A percentile compares a stretch with the other conserved stretches of the same genome.
These are phyloP conservation scores for Galagoides demidoff DNA, from an alignment of 2,797 vertebrate species.

Conservation along the genomic window DNA sequence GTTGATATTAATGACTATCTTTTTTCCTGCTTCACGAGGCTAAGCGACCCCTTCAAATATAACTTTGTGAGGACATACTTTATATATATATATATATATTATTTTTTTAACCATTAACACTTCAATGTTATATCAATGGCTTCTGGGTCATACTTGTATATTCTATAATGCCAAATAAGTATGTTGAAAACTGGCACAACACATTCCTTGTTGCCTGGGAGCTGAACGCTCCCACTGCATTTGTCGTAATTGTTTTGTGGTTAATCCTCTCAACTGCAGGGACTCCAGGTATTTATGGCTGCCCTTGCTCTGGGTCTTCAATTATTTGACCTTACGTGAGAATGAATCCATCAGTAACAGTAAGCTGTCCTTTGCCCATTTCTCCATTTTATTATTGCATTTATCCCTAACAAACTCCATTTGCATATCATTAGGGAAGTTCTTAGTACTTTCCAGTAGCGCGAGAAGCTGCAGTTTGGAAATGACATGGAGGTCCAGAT, in stretches of 20 bases:
- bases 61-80: conserved; percentile 16
- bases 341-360: conserved; percentile 60
- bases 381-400: conserved; percentile 50
- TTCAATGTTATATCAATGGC: background rate
- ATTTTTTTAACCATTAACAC: background rate
- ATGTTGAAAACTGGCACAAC: conserved; percentile 25
- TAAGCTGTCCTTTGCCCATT: conserved; percentile 42
- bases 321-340: conserved; percentile 53
- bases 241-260: conserved; percentile 54
- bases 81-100: background rate
- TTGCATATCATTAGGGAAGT: conserved; percentile 65
- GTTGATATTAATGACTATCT: conserved; percentile 42
- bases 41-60: background rate
- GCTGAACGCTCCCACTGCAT: background rate
- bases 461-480: conserved; percentile 45
- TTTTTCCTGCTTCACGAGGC: background rate
- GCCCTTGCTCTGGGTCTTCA: conserved; percentile 57
- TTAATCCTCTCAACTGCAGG: conserved; percentile 66
- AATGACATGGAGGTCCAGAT: conserved; percentile 11
- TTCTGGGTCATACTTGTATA: conserved; percentile 3
- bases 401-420: conserved; percentile 60
- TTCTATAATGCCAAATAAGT: conserved; percentile 46
- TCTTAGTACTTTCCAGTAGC: conserved; percentile 45
- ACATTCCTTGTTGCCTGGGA: background rate
- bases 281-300: conserved; percentile 42